Evolutionary conservation across 2,888 invertebrate genomes (phyloP).

Genomic region (Invenusta paracnida): DNA sequence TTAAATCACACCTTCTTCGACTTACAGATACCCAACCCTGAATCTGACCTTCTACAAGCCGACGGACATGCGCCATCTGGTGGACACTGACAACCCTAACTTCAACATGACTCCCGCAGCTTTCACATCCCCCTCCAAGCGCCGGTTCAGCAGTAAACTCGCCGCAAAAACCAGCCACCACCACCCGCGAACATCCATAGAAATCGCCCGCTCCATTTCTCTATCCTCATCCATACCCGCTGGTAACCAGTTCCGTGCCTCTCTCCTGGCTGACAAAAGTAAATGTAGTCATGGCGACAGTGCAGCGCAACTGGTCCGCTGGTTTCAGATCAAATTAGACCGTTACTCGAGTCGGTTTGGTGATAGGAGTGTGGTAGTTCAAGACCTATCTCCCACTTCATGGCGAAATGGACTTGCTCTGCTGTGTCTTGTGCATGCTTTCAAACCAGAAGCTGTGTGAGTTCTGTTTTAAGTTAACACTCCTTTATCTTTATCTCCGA

Average conservation of each 20-base stretch:
- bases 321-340: constrained; percentile 8
- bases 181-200: not conserved
- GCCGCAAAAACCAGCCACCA: not conserved
- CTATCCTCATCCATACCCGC: not conserved
- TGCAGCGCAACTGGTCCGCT: not conserved
- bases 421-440: constrained; percentile 4
- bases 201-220: not conserved
- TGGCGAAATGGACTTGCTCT: not conserved
- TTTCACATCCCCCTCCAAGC: not conserved
- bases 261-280: not conserved
- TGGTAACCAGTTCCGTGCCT: not conserved
- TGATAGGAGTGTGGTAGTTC: not conserved
- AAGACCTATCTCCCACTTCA: not conserved
- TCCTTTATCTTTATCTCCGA: not conserved
- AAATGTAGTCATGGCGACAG: too few relatives aligned
- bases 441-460: not conserved
- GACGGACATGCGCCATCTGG: not conserved
- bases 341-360: not conserved
- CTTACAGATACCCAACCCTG: not conserved
- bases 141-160: not conserved
- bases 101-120: not conserved
- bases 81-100: not conserved
- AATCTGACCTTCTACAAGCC: not conserved
- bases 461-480: not conserved
- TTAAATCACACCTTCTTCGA: not conserved